These are phyloP conservation scores for Caracal caracal DNA, from an alignment of 2,113 vertebrate genomes.

Conservation along the genomic window DNA sequence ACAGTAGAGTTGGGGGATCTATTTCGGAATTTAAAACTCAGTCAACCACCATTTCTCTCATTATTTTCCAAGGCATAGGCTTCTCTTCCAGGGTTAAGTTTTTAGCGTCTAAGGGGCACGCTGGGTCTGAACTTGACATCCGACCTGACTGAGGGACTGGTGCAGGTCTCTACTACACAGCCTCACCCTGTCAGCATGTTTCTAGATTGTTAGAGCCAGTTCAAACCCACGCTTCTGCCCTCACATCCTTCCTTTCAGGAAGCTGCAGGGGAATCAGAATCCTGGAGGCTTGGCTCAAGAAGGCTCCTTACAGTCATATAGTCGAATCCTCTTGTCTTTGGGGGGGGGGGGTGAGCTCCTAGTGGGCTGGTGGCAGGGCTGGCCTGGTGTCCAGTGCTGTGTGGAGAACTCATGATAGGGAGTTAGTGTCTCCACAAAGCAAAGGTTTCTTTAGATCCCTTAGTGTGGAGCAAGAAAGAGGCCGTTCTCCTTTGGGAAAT, in stretches of 20 bases:
- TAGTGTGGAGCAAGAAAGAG: neutral
- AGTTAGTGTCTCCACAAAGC: neutral
- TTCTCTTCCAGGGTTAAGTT: neutral
- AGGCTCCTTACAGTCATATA: too few species aligned
- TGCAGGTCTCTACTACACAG: neutral
- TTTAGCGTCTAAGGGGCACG: neutral
- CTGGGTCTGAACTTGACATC: neutral
- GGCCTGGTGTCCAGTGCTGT: neutral
- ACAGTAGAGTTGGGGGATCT: neutral
- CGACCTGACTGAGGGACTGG: neutral
- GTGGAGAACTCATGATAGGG: neutral
- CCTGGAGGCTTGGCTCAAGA: neutral
- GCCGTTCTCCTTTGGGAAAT: neutral
- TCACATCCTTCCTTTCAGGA: neutral
- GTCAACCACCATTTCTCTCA: neutral
- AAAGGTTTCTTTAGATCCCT: neutral
- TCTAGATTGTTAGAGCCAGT: neutral
- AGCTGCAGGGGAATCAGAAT: neutral
- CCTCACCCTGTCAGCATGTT: neutral
- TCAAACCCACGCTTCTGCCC: neutral
- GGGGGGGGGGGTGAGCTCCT: neutral
- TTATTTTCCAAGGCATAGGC: neutral
- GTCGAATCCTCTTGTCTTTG: neutral
- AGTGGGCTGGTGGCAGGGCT: neutral
- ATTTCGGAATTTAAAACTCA: slow-evolving; percentile 23